phyloP scores from a whole-genome alignment of 37 sponge, comb jelly and placozoan genomes.

The Ianthella basta region DNA sequence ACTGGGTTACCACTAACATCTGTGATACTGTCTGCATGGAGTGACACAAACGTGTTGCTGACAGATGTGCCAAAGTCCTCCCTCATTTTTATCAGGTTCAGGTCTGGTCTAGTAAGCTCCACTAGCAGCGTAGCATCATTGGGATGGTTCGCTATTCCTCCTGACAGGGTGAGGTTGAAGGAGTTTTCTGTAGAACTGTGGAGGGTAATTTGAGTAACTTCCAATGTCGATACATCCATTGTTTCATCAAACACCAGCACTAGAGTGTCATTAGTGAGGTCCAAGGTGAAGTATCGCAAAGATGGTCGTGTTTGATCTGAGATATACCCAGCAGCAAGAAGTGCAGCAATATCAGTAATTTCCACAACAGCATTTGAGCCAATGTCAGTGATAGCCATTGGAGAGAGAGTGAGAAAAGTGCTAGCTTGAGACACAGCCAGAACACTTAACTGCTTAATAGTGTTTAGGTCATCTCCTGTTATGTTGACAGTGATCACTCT shows the following conservation, averaged over 20 bases:
- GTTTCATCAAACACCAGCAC: slow-evolving; percentile 83
- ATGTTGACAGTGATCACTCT: slow-evolving; percentile 57
- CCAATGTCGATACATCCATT: slow-evolving; percentile 62
- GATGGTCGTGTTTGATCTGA: slow-evolving; percentile 59
- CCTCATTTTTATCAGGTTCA: slow-evolving; percentile 66
- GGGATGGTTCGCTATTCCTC: slow-evolving; percentile 43
- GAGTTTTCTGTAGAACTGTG: slow-evolving; percentile 33
- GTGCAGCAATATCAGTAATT: slow-evolving; percentile 53
- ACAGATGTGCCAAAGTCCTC: slow-evolving; percentile 56
- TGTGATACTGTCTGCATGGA: slow-evolving; percentile 42
- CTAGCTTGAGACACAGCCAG: slow-evolving; percentile 37
- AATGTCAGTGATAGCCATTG: slow-evolving; percentile 67
- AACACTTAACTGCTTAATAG: slow-evolving; percentile 57
- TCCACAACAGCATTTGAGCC: slow-evolving; percentile 49
- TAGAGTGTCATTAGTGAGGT: slow-evolving; percentile 67
- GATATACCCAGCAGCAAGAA: slow-evolving; percentile 44
- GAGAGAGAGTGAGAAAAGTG: slow-evolving; percentile 66
- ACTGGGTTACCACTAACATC: slow-evolving; percentile 41
- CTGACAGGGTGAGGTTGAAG: slow-evolving; percentile 49
- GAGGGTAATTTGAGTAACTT: slow-evolving; percentile 72
- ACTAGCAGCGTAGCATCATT: slow-evolving; percentile 53
- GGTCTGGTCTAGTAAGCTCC: slow-evolving; percentile 48
- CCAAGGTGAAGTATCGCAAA: slow-evolving; percentile 57
- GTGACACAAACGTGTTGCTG: slow-evolving; percentile 55
- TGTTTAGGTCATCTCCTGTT: slow-evolving; percentile 70